A percentile compares a stretch with the other conserved stretches of the same genome.
phyloP scores from a whole-genome alignment of 2,113 vertebrate species.

The Datnioides undecimradiatus region DNA sequence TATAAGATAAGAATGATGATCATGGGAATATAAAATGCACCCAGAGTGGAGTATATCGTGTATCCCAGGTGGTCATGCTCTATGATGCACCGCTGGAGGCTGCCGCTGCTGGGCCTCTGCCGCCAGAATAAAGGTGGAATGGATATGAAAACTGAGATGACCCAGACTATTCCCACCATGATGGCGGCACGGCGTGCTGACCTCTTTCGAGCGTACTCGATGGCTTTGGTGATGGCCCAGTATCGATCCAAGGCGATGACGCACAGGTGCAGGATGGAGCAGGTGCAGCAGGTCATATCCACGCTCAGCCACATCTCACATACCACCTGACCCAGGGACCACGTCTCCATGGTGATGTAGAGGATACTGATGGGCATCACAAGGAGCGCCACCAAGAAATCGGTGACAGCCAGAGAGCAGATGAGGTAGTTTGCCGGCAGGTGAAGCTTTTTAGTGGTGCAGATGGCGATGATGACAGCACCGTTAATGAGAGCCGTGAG shows the following conservation, averaged over 20 bases:
- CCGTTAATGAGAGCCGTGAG: constrained; percentile 88
- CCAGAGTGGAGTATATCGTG: constrained; percentile 91
- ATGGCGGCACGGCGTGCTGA: constrained; percentile 84
- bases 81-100: constrained; percentile 84
- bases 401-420: constrained; percentile 91
- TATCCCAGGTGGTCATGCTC: constrained; percentile 91
- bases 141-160: constrained; percentile 90
- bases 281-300: constrained; percentile 94
- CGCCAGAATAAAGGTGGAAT: constrained; percentile 92
- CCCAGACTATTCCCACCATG: constrained; percentile 89
- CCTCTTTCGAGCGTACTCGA: constrained; percentile 89
- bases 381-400: constrained; percentile 89
- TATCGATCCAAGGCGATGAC: constrained; percentile 93
- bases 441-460: constrained; percentile 91
- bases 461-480: constrained; percentile 89
- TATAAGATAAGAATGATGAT: constrained; percentile 92
- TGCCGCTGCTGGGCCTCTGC: constrained; percentile 72
- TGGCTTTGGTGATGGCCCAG: constrained; percentile 93
- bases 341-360: constrained; percentile 89
- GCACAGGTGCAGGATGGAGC: constrained; percentile 92
- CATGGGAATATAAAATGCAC: constrained; percentile 93
- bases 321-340: constrained; percentile 88
- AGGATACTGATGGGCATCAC: constrained; percentile 93
- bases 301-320: constrained; percentile 92
- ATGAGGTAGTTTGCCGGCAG: constrained; percentile 94